Evolutionary conservation across 2,113 vertebrate genomes (phyloP), one percentile per base, ranked within the genome.

Genomic region (Hyaena hyaena): DNA sequence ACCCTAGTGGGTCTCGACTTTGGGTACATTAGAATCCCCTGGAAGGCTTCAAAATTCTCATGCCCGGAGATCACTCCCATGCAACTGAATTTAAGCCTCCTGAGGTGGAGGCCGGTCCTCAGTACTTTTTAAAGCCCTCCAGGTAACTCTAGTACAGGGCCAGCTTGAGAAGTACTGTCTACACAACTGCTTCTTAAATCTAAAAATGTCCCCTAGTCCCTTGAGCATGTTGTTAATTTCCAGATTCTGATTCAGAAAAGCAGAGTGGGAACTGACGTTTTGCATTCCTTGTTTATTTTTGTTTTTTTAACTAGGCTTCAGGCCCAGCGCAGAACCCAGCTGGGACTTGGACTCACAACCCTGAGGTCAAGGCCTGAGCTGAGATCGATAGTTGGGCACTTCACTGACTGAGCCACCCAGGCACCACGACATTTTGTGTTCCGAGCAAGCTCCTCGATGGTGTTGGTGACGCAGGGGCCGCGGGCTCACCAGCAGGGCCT

Each of bases 31-130:
- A 39, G 68, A 82, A 21, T 84, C 69, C 48, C 14, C 10, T 9
- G 66, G 61, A 88, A 35, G 4, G 35, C 11, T 73, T 92, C 23
- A 3, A 39, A 77, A 31, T 33, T 5, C 39, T 24, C 12, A 17
- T 12, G 58, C 31, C 14, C 4, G 4, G n/a, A 24, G 33, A 24
- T 83, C 31, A 6, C 7, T 12, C 19, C 21, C 50, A 10, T 23
- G 12, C 10, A 11, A 7, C 0, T 5, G 68, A 71, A 4, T 19
- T 2, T 1, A 24, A 73, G 31, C 0, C 6, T 7, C 48, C 26
- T 33, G 26, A 31, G 90, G 28, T 1, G 2, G 61, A 14, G 50
- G 55, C 45, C 23, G 15, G 26, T 48, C 33, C 12, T 3, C 2
- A 5, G 45, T 19, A 8, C 35, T 7, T 55, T 43, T 8, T 19